Conservation (phyloP, 2,888 invertebrate species). For the Drosophila picticornis region DNA sequence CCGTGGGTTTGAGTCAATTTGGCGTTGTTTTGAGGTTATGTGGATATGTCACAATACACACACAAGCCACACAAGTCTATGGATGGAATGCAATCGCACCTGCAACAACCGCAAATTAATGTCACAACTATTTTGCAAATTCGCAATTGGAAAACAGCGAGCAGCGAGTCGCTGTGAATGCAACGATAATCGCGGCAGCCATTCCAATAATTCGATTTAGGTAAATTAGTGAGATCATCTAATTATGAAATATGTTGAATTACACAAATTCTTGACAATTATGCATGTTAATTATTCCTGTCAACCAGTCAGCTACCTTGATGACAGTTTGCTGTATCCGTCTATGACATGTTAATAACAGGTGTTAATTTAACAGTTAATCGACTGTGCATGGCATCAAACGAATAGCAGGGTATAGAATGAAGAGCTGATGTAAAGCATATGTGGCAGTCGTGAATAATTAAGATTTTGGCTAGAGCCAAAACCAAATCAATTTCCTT, state of each 20-base stretch:
- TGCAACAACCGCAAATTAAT: slow-evolving; percentile 17
- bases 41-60: background rate
- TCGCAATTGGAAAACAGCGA: slow-evolving; percentile 30
- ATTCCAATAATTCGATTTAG: slow-evolving; percentile 37
- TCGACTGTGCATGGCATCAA: background rate
- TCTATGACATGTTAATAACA: background rate
- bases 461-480: slow-evolving; percentile 31
- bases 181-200: slow-evolving; percentile 4
- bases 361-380: background rate
- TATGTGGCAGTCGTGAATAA: background rate
- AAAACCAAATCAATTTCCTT: slow-evolving; percentile 47
- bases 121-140: slow-evolving; percentile 15
- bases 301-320: background rate
- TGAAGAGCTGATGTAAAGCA: background rate
- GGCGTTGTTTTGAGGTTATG: background rate
- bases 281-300: background rate
- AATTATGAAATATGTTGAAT: slow-evolving; percentile 10
- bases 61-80: slow-evolving; percentile 31
- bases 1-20: slow-evolving; percentile 8
- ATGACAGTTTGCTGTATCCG: background rate
- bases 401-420: background rate
- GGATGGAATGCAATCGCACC: slow-evolving; percentile 8
- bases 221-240: slow-evolving; percentile 37
- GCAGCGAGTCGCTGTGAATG: slow-evolving; percentile 29
- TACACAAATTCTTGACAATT: background rate